phyloP scores from a whole-genome alignment of 2,797 vertebrate genomes.

The Crax fasciolata region DNA sequence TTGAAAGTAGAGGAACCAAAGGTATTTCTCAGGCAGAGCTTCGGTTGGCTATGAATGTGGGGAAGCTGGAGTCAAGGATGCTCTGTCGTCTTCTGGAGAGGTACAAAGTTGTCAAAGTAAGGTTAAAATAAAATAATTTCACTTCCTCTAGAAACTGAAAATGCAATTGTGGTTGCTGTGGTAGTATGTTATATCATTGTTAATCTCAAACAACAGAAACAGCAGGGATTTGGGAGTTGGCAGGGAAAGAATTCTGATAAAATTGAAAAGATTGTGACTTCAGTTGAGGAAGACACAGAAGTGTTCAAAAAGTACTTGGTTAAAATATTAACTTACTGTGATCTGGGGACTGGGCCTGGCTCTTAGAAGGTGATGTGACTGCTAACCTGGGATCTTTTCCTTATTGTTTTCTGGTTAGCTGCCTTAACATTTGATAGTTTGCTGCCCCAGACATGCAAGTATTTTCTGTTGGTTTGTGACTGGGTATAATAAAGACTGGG shows the following conservation, averaged over 20 bases:
- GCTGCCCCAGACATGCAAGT: background rate
- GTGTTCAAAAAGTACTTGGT: background rate
- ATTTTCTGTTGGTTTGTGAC: background rate
- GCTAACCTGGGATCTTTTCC: background rate
- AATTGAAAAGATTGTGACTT: background rate
- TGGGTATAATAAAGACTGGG: background rate
- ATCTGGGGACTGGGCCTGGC: background rate
- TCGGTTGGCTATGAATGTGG: slow-evolving; percentile 89
- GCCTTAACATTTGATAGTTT: background rate
- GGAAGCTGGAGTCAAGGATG: slow-evolving; percentile 94
- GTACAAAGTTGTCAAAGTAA: slow-evolving; percentile 92
- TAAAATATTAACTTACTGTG: background rate
- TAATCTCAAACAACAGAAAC: background rate
- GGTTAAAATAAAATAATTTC: background rate
- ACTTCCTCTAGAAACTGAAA: background rate
- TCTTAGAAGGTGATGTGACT: background rate
- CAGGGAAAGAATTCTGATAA: background rate
- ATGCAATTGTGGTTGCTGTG: background rate
- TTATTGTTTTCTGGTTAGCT: background rate
- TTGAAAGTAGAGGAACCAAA: slow-evolving; percentile 90
- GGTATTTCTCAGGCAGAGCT: slow-evolving; percentile 90
- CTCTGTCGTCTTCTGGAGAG: slow-evolving; percentile 90
- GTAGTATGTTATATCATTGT: background rate
- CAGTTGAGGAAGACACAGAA: background rate
- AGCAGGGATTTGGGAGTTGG: background rate